A percentile compares a stretch with the other conserved stretches of the same genome.
Evolutionary conservation across 2,113 vertebrate genomes (phyloP).

Genomic region (Capreolus pygargus): DNA sequence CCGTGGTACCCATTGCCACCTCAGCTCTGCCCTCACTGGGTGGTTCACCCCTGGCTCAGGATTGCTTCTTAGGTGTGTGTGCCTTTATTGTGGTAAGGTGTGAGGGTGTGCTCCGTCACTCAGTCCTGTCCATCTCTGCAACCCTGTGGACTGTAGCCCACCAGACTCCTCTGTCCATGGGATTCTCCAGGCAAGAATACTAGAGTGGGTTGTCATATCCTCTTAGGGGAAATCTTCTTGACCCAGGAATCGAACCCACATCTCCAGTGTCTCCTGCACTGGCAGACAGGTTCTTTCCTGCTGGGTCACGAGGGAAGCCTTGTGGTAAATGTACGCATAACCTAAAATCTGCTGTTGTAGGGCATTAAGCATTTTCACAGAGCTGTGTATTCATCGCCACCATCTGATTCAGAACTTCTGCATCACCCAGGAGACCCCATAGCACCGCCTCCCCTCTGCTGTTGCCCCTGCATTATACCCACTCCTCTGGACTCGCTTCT

Average conservation of each 20-base stretch:
- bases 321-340: too few relatives aligned
- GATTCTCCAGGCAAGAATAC: not conserved
- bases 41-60: not conserved
- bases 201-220: not conserved
- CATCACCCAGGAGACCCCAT: accelerated
- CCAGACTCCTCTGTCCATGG: not conserved
- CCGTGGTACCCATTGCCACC: accelerated
- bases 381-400: accelerated
- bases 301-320: not conserved
- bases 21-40: not conserved
- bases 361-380: accelerated
- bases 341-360: accelerated
- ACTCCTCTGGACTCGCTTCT: accelerated
- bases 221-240: not conserved
- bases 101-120: not conserved
- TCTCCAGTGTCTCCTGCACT: not conserved
- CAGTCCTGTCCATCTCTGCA: not conserved
- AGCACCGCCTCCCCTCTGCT: accelerated
- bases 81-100: not conserved
- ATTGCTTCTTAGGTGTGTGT: accelerated
- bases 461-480: accelerated
- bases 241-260: not conserved
- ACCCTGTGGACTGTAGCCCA: not conserved
- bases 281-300: not conserved
- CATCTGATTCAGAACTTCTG: not conserved